Conservation (phyloP, 2,888 invertebrate species). For the Hypena proboscidalis region DNA sequence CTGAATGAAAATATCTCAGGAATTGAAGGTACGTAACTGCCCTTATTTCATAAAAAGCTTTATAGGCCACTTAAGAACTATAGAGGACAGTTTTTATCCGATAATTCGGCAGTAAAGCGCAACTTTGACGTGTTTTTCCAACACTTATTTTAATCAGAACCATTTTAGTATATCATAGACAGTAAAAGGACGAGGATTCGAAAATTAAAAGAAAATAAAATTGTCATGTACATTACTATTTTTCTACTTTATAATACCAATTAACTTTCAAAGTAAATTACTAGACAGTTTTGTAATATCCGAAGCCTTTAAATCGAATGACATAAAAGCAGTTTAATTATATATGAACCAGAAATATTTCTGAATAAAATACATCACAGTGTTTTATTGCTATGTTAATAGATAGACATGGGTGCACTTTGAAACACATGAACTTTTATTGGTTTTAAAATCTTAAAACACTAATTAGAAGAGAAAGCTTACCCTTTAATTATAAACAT, state of each 20-base stretch:
- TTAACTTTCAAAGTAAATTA: background rate
- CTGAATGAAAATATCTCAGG: slow-evolving; percentile 16
- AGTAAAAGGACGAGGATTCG: slow-evolving; percentile 41
- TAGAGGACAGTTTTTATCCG: too few species aligned
- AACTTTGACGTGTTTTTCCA: slow-evolving; percentile 10
- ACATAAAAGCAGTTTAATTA: slow-evolving; percentile 5
- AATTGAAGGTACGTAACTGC: slow-evolving; percentile 9
- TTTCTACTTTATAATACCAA: slow-evolving; percentile 25
- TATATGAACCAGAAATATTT: slow-evolving; percentile 18
- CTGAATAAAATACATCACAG: slow-evolving; percentile 11
- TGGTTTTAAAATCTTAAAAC: slow-evolving; percentile 17
- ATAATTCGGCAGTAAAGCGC: slow-evolving; percentile 25
- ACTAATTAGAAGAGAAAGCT: slow-evolving; percentile 19
- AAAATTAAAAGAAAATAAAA: slow-evolving; percentile 20
- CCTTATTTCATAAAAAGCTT: slow-evolving; percentile 3
- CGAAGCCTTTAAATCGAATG: slow-evolving; percentile 3
- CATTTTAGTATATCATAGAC: slow-evolving; percentile 19
- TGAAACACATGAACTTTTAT: slow-evolving; percentile 27
- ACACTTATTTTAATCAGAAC: slow-evolving; percentile 19
- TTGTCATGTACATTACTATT: slow-evolving; percentile 3
- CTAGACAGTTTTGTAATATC: too few species aligned
- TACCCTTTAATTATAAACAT: slow-evolving; percentile 5
- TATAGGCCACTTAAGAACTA: slow-evolving; percentile 6
- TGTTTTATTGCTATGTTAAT: slow-evolving; percentile 22
- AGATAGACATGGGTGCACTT: slow-evolving; percentile 17